Evolutionary conservation across 2,888 invertebrate species (phyloP), one percentile per base, ranked within the genome.

Genomic region (Drosophila parthenogenetica): DNA sequence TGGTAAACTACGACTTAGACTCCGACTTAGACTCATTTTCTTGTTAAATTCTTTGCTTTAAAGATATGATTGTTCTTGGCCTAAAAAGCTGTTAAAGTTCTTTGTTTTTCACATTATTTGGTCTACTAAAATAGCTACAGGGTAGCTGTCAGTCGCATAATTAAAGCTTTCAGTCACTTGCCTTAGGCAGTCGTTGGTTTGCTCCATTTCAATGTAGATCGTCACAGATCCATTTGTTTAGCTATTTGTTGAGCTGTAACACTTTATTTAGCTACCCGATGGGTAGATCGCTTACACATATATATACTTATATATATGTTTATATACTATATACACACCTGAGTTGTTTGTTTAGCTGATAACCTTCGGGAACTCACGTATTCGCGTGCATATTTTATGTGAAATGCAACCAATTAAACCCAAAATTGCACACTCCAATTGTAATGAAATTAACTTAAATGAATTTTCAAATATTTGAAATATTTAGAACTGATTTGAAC

Each of bases 351-450:
- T 45, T n/a, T 46, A 55, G 58, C 62, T 37, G 48, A 65, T 63
- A 73, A 64, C 46, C 69, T 64, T 66, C 70, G 43, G 48, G 16
- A 55, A 64, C 78, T 69, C 88, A 88, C 88, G 69, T 74, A 67
- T 43, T 67, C 35, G 43, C 54, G 25, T 50, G 50, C 59, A 77
- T 40, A 53, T 51, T 66, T 59, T 11, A 35, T 45, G 19, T 45
- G 35, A 35, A 68, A 51, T 73, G 63, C 68, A 70, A 17, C 60
- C 57, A 71, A 45, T 46, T 77, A 67, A 80, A 72, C 48, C 53
- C 29, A 29, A 40, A 77, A 69, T 40, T 53, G 53, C 76, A 58
- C 22, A 51, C 50, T 57, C 53, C 69, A 51, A 42, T 57, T 60
- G 54, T 45, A 63, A 17, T 35, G 43, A 42, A 22, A 10, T 40